These are phyloP conservation scores for Cactoblastis cactorum DNA, from an alignment of 2,888 invertebrate species.

Conservation along the genomic window DNA sequence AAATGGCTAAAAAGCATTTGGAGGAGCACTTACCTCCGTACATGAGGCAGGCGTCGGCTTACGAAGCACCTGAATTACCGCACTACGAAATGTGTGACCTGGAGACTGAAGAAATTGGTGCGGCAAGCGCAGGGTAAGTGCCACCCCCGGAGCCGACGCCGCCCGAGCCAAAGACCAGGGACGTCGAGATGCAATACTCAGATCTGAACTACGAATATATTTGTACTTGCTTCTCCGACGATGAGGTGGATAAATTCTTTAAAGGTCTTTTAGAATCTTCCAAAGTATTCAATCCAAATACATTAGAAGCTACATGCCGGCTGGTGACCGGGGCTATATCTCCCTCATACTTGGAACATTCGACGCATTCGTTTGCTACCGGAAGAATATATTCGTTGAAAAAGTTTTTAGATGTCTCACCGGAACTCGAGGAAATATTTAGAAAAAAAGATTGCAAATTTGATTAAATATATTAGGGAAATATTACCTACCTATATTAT, in stretches of 20 bases:
- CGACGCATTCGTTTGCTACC: constrained; percentile 36
- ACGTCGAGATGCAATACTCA: constrained; percentile 45
- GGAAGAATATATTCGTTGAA: constrained; percentile 45
- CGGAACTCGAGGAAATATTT: constrained; percentile 53
- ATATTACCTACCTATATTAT: background rate
- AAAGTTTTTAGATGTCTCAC: constrained; percentile 36
- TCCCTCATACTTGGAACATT: constrained; percentile 28
- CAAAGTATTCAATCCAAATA: constrained; percentile 18
- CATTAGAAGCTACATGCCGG: constrained; percentile 22
- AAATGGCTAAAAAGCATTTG: constrained; percentile 52
- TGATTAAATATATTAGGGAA: background rate
- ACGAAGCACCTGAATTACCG: constrained; percentile 42
- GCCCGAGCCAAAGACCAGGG: constrained; percentile 36
- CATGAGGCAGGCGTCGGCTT: constrained; percentile 54
- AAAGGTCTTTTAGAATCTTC: constrained; percentile 23
- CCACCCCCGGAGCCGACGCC: constrained; percentile 23
- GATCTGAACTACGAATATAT: constrained; percentile 48
- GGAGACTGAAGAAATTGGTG: constrained; percentile 45
- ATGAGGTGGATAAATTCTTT: constrained; percentile 38
- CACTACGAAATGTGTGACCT: constrained; percentile 52
- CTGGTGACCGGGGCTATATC: constrained; percentile 33
- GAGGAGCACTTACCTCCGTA: constrained; percentile 56
- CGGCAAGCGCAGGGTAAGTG: constrained; percentile 34
- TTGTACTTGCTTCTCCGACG: constrained; percentile 54
- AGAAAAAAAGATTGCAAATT: constrained; percentile 38